A percentile compares a stretch with the other conserved stretches of the same genome.
These are phyloP conservation scores for Drosophila ficusphila DNA, from an alignment of 1,140 invertebrate species.

Conservation along the genomic window DNA sequence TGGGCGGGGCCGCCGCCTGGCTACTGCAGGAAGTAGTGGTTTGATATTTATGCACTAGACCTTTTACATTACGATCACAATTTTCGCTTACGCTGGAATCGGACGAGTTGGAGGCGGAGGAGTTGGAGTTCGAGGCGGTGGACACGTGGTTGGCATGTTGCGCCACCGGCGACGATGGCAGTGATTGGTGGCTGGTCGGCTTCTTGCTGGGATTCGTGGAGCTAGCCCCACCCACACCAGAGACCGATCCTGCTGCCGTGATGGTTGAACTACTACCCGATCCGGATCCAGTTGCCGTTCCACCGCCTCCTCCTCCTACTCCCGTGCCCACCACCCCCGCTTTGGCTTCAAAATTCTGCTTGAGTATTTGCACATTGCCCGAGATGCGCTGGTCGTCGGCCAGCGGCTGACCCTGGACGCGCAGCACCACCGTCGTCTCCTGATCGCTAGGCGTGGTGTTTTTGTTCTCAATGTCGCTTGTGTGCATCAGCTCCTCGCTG, in stretches of 20 bases:
- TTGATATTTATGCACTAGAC: constrained; percentile 90
- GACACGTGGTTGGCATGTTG: constrained; percentile 73
- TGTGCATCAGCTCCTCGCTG: constrained; percentile 82
- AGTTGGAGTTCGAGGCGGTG: constrained; percentile 26
- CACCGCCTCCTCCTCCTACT: constrained; percentile 16
- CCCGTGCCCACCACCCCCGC: constrained; percentile 84
- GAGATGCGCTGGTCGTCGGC: constrained; percentile 83
- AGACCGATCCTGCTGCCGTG: constrained; percentile 17
- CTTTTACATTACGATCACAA: constrained; percentile 89
- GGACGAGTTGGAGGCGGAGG: constrained; percentile 66
- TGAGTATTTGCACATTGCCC: constrained; percentile 91
- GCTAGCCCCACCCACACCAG: not conserved
- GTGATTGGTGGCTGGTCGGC: constrained; percentile 74
- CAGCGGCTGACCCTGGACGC: constrained; percentile 26
- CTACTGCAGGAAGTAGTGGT: constrained; percentile 82
- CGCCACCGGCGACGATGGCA: constrained; percentile 82
- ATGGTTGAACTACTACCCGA: constrained; percentile 59
- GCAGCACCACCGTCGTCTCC: constrained; percentile 47
- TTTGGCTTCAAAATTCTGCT: constrained; percentile 94
- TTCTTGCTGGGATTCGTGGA: constrained; percentile 4
- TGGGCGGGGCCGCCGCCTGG: constrained; percentile 37
- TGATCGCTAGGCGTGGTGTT: constrained; percentile 57
- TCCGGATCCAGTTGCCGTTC: constrained; percentile 71
- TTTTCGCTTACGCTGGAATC: constrained; percentile 79
- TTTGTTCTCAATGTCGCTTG: constrained; percentile 81